These are phyloP conservation scores for Periophthalmus modestus DNA, from an alignment of 2,113 vertebrate species.

Conservation along the genomic window DNA sequence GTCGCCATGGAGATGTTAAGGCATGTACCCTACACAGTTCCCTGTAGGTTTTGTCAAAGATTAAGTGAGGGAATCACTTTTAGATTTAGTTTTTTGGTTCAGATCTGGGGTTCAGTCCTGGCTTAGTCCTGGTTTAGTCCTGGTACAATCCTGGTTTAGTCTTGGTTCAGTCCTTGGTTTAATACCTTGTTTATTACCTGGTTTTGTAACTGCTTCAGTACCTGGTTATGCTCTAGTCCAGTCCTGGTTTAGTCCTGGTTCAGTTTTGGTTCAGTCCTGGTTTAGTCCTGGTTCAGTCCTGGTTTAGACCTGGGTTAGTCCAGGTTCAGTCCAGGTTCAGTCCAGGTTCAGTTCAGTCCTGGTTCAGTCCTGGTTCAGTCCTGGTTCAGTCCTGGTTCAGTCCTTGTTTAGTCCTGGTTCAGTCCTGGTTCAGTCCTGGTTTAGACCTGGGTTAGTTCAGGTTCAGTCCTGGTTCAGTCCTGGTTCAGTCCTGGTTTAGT, in stretches of 20 bases:
- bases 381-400: neutral
- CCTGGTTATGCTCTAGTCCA: neutral
- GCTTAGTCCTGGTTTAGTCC: neutral
- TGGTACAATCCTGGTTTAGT: neutral
- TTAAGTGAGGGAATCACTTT: too few species aligned
- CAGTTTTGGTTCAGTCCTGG: too few species aligned
- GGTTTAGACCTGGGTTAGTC: neutral
- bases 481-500: neutral
- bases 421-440: neutral
- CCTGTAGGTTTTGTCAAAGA: too few species aligned
- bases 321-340: neutral
- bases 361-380: neutral
- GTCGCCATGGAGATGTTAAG: too few species aligned
- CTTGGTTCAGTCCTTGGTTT: neutral
- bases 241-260: neutral
- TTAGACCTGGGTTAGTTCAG: too few species aligned
- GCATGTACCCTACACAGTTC: too few species aligned
- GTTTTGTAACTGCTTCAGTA: too few species aligned
- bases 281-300: neutral
- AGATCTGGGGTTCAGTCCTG: neutral
- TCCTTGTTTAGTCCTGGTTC: neutral
- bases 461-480: neutral
- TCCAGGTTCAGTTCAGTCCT: neutral
- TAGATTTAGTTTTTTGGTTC: neutral
- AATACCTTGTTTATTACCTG: neutral